Percentiles rank a stretch among this genome's conserved stretches.
Evolutionary conservation across 2,113 vertebrate species (phyloP).

Genomic region (Carassius carassius): DNA sequence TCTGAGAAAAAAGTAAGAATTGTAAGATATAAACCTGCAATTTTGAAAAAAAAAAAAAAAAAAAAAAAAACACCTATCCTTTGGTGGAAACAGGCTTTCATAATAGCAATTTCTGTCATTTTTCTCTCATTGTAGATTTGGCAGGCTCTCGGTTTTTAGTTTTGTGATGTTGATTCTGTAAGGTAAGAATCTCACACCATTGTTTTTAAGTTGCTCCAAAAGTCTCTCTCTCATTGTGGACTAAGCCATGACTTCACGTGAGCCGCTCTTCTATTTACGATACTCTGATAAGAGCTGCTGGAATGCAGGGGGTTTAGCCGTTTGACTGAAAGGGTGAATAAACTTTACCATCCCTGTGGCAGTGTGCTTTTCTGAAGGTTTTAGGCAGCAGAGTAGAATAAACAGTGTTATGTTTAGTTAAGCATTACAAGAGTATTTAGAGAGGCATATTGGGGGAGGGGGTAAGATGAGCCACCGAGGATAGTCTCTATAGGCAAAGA

Average conservation of each 20-base stretch:
- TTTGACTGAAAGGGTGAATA: slow-evolving; percentile 62
- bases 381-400: slow-evolving; percentile 35
- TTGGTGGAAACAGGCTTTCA: no score
- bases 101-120: neutral
- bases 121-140: neutral
- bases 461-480: neutral
- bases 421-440: neutral
- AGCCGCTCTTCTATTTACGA: slow-evolving; percentile 64
- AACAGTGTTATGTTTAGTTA: slow-evolving; percentile 46
- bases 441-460: neutral
- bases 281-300: slow-evolving; percentile 67
- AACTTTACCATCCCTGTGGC: slow-evolving; percentile 31
- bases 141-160: neutral
- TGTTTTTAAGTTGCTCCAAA: slow-evolving; percentile 48
- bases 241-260: slow-evolving; percentile 51
- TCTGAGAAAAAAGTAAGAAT: neutral
- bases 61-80: no score
- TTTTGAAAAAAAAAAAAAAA: no score
- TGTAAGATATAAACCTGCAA: no score
- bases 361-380: slow-evolving; percentile 26
- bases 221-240: slow-evolving; percentile 28
- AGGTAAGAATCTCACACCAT: neutral
- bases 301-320: slow-evolving; percentile 64
- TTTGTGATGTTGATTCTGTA: neutral
- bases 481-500: neutral